phyloP scores from a whole-genome alignment of 2,888 invertebrate genomes.

The Cabera pusaria region DNA sequence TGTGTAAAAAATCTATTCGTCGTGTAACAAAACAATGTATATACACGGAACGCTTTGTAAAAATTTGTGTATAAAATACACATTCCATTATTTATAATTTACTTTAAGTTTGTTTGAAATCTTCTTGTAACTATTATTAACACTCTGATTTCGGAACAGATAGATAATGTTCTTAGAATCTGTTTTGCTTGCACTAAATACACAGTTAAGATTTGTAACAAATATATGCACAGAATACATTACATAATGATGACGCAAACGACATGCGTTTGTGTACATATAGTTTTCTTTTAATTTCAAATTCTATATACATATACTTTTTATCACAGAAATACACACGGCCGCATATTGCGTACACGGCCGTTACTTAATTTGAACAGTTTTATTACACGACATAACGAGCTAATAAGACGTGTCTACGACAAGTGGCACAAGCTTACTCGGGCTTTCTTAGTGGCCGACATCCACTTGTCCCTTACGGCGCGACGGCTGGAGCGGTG shows the following conservation, averaged over 20 bases:
- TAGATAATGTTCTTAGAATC: constrained; percentile 13
- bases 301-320: no score
- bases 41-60: constrained; percentile 21
- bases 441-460: constrained; percentile 89
- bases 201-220: not conserved
- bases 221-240: no score
- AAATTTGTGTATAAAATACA: constrained; percentile 19
- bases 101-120: constrained; percentile 18
- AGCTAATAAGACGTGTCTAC: constrained; percentile 19
- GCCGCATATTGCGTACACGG: constrained; percentile 13
- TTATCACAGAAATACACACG: no score
- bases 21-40: constrained; percentile 34
- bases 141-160: constrained; percentile 10
- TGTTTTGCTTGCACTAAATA: not conserved
- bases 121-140: constrained; percentile 10
- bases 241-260: no score
- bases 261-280: no score
- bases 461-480: constrained; percentile 85
- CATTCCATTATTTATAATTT: constrained; percentile 18
- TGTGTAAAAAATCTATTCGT: no score
- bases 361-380: constrained; percentile 7
- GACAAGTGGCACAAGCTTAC: constrained; percentile 82
- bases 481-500: constrained; percentile 83
- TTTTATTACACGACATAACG: constrained; percentile 32
- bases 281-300: no score